Conservation (phyloP, 2,113 vertebrate species). For the Thermophis baileyi region DNA sequence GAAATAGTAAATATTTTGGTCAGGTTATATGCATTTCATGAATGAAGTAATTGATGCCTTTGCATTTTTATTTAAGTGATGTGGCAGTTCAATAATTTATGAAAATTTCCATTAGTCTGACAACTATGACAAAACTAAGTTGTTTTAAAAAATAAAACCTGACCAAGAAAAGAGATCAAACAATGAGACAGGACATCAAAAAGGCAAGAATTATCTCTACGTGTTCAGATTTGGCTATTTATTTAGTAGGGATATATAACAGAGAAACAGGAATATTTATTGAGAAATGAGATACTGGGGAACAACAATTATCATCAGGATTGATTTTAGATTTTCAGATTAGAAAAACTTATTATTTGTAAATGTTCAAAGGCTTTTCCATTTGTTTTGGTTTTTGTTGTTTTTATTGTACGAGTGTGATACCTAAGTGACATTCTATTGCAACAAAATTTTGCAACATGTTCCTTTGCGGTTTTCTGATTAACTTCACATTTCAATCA, state of each 20-base stretch:
- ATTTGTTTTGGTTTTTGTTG: background rate
- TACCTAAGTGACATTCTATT: constrained; percentile 26
- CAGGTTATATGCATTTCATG: background rate
- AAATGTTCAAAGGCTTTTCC: background rate
- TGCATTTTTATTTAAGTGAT: background rate
- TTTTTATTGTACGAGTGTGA: background rate
- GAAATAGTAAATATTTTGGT: background rate
- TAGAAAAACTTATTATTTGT: background rate
- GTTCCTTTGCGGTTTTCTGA: constrained; percentile 2
- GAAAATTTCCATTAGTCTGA: background rate
- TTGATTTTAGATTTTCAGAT: background rate
- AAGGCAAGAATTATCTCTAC: background rate
- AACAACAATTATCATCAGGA: background rate
- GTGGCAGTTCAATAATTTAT: background rate
- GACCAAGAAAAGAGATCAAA: background rate
- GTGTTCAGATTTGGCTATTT: no score
- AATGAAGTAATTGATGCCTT: background rate
- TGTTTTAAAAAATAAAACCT: no score
- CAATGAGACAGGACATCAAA: background rate
- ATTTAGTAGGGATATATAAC: background rate
- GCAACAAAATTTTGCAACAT: background rate
- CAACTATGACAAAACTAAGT: background rate
- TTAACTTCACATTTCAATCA: background rate
- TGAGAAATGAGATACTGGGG: background rate
- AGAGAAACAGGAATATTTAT: background rate